Evolutionary conservation across 2,113 vertebrate genomes (phyloP).

Genomic region (Hemiscyllium ocellatum): DNA sequence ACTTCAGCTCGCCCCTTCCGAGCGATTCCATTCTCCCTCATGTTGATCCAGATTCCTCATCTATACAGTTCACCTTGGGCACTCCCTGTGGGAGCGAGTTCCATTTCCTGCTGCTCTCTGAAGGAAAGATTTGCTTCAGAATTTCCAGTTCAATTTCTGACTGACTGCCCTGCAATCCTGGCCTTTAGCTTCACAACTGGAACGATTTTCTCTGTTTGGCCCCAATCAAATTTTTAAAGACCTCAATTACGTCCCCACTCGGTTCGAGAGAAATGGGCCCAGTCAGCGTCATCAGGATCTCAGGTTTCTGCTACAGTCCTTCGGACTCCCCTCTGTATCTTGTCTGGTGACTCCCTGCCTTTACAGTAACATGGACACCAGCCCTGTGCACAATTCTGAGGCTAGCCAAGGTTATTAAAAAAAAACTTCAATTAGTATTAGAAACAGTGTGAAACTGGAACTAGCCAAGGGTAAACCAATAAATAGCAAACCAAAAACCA

Average conservation of each 20-base stretch:
- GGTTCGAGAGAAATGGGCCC: background rate
- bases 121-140: background rate
- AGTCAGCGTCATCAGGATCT: background rate
- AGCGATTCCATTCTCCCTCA: background rate
- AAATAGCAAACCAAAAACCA: background rate
- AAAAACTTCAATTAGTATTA: background rate
- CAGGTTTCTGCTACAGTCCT: background rate
- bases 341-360: background rate
- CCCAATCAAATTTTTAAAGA: background rate
- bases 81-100: background rate
- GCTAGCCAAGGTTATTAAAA: background rate
- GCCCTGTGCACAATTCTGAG: background rate
- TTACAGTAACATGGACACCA: background rate
- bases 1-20: no score
- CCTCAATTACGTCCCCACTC: background rate
- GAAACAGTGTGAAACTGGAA: background rate
- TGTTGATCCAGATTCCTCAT: background rate
- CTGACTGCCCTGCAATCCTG: background rate
- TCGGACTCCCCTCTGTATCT: background rate
- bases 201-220: background rate
- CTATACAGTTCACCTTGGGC: background rate
- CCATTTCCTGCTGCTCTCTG: background rate
- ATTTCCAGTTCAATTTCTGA: background rate
- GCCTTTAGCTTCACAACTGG: no score
- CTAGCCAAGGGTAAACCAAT: background rate